These are phyloP conservation scores for Indri indri DNA, from an alignment of 2,113 vertebrate genomes.

Conservation along the genomic window DNA sequence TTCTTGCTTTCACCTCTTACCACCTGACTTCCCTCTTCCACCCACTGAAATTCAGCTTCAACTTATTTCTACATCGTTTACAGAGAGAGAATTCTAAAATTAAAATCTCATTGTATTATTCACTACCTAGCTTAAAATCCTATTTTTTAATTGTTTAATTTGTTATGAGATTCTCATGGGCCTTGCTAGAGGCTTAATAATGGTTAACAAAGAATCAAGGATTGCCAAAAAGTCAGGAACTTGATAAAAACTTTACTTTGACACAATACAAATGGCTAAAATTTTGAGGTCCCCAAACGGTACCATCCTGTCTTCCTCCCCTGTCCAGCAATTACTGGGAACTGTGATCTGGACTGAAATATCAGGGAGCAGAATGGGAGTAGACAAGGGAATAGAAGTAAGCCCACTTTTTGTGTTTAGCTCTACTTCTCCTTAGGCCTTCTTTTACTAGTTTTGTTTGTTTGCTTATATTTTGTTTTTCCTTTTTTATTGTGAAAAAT, in stretches of 20 bases:
- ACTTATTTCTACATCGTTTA: not conserved
- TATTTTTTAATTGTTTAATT: not conserved
- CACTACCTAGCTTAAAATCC: not conserved
- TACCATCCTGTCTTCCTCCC: not conserved
- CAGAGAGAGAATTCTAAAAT: not conserved
- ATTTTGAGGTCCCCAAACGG: not conserved
- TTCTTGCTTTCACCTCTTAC: not conserved
- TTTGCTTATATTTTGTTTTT: not conserved
- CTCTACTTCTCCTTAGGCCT: not conserved
- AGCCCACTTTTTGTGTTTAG: not conserved
- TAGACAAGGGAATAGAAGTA: not conserved
- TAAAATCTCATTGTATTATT: not conserved
- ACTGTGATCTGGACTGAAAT: not conserved
- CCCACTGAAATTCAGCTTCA: not conserved
- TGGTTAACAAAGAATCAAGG: not conserved
- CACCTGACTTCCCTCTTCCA: not conserved
- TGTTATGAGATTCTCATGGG: not conserved
- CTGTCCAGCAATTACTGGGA: not conserved
- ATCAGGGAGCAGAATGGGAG: not conserved
- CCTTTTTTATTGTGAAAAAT: not conserved
- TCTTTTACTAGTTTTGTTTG: not conserved
- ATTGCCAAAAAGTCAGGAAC: not conserved
- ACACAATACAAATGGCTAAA: not conserved
- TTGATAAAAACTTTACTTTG: not conserved
- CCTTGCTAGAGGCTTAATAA: not conserved